Percentiles rank a stretch among this genome's conserved stretches.
Conservation (phyloP, 2,797 vertebrate genomes). For the Notolabrus celidotus region DNA sequence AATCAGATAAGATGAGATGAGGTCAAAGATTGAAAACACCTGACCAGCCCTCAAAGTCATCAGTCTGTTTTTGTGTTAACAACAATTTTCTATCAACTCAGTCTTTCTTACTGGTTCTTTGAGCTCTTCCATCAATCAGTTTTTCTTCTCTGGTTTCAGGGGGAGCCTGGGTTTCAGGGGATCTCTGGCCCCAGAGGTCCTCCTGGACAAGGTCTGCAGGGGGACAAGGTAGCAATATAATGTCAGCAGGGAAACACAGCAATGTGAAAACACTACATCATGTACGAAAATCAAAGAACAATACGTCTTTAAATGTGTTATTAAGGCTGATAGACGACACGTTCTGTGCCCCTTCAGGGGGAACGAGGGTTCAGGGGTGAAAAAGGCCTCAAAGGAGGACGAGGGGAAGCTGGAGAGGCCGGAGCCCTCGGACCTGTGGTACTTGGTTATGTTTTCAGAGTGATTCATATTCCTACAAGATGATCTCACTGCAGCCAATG, state of each 20-base stretch:
- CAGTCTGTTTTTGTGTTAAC: too few species aligned
- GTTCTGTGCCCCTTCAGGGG: constrained; percentile 79
- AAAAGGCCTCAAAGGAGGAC: constrained; percentile 85
- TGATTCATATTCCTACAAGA: neutral
- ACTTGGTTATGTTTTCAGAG: neutral
- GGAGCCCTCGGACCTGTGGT: constrained; percentile 83
- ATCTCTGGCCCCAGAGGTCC: constrained; percentile 85
- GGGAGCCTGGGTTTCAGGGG: constrained; percentile 89
- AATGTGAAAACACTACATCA: neutral
- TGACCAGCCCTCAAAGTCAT: too few species aligned
- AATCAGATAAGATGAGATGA: too few species aligned
- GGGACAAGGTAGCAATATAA: constrained; percentile 84
- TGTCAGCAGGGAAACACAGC: neutral
- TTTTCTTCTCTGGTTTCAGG: constrained; percentile 73
- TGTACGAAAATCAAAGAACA: neutral
- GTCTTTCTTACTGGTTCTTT: too few species aligned
- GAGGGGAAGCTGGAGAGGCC: constrained; percentile 84
- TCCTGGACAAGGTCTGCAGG: constrained; percentile 84
- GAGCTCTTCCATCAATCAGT: too few species aligned
- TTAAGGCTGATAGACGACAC: rapidly evolving
- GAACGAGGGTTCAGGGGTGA: constrained; percentile 87
- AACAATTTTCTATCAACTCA: too few species aligned
- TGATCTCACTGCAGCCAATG: constrained; percentile 1
- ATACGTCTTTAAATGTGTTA: neutral
- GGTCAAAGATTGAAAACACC: too few species aligned